Evolutionary conservation across 1,140 invertebrate genomes (phyloP).

Genomic region (Ooceraea biroi): DNA sequence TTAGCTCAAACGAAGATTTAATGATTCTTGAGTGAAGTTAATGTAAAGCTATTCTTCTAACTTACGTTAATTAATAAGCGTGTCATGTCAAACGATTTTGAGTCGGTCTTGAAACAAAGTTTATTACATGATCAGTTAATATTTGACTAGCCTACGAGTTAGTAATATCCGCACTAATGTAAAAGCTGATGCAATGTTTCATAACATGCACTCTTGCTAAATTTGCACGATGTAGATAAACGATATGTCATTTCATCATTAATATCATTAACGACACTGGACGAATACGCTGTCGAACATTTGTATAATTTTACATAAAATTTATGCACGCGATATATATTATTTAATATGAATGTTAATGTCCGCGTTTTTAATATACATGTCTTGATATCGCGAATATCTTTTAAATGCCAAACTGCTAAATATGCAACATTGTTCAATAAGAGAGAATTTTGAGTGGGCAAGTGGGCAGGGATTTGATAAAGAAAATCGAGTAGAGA

Average conservation of each 20-base stretch:
- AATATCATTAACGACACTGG: not conserved
- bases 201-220: not conserved
- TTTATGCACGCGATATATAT: not conserved
- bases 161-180: not conserved
- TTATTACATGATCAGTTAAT: not conserved
- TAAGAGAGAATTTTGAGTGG: not conserved
- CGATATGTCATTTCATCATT: not conserved
- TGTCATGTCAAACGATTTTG: not conserved
- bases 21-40: slow-evolving; percentile 3
- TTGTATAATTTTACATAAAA: not conserved
- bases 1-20: not conserved
- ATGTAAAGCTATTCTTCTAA: not conserved
- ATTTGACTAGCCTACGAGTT: slow-evolving; percentile 5
- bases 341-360: not conserved
- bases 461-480: not conserved
- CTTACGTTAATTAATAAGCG: not conserved
- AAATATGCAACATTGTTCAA: not conserved
- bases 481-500: not conserved
- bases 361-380: not conserved
- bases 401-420: no score
- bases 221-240: not conserved
- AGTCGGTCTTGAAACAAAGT: not conserved
- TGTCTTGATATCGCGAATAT: not conserved
- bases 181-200: slow-evolving; percentile 16
- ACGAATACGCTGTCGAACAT: not conserved